Percentiles rank a stretch among this genome's conserved stretches.
phyloP scores from a whole-genome alignment of 2,113 vertebrate species.

The Australoheros scitulus region DNA sequence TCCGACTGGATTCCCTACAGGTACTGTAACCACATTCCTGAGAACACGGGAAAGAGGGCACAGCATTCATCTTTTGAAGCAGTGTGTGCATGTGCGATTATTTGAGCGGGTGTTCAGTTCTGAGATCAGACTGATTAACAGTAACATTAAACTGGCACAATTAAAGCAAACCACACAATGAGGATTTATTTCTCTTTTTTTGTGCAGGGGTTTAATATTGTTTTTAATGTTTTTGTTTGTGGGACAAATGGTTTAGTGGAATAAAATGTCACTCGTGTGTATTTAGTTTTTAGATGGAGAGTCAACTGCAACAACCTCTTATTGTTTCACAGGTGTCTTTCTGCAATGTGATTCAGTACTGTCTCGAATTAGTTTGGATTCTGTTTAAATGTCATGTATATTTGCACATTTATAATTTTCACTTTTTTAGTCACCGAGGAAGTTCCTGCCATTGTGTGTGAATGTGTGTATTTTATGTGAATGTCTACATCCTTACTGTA shows the following conservation, averaged over 20 bases:
- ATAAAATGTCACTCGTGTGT: not conserved
- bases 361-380: not conserved
- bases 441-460: not conserved
- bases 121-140: conserved; percentile 27
- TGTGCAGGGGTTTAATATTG: not conserved
- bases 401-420: not conserved
- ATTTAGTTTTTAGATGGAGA: not conserved
- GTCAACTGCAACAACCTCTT: not conserved
- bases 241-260: not conserved
- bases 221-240: no score
- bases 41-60: conserved; percentile 25
- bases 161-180: conserved; percentile 9
- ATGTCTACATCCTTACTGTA: not conserved
- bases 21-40: conserved; percentile 74
- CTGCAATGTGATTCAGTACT: not conserved
- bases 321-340: not conserved
- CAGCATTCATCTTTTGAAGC: conserved; percentile 23
- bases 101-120: conserved; percentile 16
- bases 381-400: not conserved
- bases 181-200: not conserved
- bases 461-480: not conserved
- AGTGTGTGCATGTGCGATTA: conserved; percentile 16
- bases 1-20: conserved; percentile 99
- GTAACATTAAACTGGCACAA: not conserved
- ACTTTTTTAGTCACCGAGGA: not conserved